Evolutionary conservation across 2,113 vertebrate genomes (phyloP), one percentile per base, ranked within the genome.

Genomic region (Oreotragus oreotragus): DNA sequence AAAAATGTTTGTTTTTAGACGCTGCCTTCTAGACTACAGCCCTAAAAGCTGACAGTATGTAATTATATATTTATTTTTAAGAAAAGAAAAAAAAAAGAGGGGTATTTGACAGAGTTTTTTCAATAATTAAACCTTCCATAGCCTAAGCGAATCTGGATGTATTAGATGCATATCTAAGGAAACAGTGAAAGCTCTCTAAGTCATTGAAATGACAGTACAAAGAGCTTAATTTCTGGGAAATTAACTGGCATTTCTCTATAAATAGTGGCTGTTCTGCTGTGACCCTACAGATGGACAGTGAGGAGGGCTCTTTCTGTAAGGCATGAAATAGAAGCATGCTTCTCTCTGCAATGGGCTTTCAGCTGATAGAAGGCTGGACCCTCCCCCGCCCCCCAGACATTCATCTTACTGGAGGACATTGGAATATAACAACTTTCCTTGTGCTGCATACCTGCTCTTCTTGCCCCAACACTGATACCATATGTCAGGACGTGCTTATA

Each of bases 61-160:
- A 86, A 39, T 88, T 90, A 73, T 55, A 57, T 94, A 95, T 97
- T 64, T 91, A 33, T 80, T 80, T 80, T 80, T 51, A 66, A 64
- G 39, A 51, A 94, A 84, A 88, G n/a, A 19, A 64, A 92, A 88
- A 89, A 88, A 60, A 87, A 62, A 19, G n/a, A 2, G 3, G 4
- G 27, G 7, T 62, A 45, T 84, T 81, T 88, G 70, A 62, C 21
- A 58, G 2, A 4, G 5, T 12, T 81, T 93, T 53, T 83, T 53
- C 16, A 11, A n/a, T 88, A 66, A 73, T n/a, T 57, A 96, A 85
- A 53, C 25, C 80, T 9, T 93, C 43, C 17, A 86, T 73, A 81
- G 33, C 16, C 51, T 73, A 60, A 85, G 16, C 49, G 7, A 36
- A 83, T 6, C 66, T 90, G 70, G 33, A 43, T 90, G 25, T 2